A percentile compares a stretch with the other conserved stretches of the same genome.
Conservation (phyloP, 2,113 vertebrate genomes). For the Oncorhynchus nerka region DNA sequence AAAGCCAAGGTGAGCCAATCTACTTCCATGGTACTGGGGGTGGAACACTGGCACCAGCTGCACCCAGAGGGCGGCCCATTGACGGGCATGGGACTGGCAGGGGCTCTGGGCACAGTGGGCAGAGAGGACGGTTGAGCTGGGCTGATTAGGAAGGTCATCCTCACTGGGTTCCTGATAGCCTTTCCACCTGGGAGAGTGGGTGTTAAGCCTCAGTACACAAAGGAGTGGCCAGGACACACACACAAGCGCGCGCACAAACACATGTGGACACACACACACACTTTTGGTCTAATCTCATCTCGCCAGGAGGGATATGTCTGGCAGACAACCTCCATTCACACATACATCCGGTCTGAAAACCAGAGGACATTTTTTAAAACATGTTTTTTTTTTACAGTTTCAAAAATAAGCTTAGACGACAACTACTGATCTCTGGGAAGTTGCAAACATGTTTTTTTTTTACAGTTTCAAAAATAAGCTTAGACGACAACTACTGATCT, state of each 20-base stretch:
- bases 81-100: conserved; percentile 52
- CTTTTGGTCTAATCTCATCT: not conserved
- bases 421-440: not conserved
- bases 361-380: not conserved
- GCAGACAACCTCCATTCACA: not conserved
- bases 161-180: conserved; percentile 16
- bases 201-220: not conserved
- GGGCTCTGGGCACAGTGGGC: no score
- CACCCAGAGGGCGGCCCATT: conserved; percentile 11
- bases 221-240: not conserved
- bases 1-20: conserved; percentile 42
- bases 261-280: not conserved
- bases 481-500: no score
- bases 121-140: no score
- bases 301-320: no score
- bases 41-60: not conserved
- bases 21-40: conserved; percentile 22
- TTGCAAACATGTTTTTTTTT: not conserved
- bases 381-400: not conserved
- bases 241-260: not conserved
- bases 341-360: not conserved
- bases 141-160: not conserved
- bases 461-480: no score
- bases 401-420: no score
- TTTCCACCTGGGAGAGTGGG: not conserved